Percentiles rank a stretch among this genome's conserved stretches.
phyloP scores from a whole-genome alignment of 30 jellyfish, hydroid and myxozoan species.

The Clytia hemisphaerica region DNA sequence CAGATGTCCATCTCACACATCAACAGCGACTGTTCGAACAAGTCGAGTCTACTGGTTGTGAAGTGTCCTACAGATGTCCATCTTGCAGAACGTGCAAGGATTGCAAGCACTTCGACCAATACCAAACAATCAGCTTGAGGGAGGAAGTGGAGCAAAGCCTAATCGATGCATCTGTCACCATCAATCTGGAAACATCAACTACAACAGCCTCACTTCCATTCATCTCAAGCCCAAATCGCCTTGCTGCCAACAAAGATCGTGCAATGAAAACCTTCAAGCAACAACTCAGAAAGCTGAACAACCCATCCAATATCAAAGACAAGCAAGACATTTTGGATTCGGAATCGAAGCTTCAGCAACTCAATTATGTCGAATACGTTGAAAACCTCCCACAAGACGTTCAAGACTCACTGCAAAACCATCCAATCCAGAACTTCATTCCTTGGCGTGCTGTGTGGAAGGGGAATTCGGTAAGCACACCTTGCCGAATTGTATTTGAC shows the following conservation, averaged over 20 bases:
- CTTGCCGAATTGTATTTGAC: neutral
- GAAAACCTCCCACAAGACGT: neutral
- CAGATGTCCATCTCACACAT: no score
- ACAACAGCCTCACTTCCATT: neutral
- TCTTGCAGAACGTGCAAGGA: neutral
- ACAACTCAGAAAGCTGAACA: no score
- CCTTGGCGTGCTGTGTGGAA: constrained; percentile 4
- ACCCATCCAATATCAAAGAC: no score
- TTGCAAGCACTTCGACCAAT: neutral
- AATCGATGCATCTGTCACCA: no score
- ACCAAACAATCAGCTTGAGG: neutral
- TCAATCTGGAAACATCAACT: neutral
- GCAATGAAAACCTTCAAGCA: neutral
- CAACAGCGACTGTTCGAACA: no score
- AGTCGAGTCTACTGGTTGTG: neutral
- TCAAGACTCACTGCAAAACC: no score
- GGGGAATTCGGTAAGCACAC: neutral
- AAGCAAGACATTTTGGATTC: neutral
- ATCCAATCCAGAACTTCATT: neutral
- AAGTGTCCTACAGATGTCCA: neutral
- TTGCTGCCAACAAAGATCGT: no score
- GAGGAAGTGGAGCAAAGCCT: neutral
- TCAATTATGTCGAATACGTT: neutral
- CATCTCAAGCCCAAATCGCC: neutral
- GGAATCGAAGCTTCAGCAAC: neutral